A percentile compares a stretch with the other conserved stretches of the same genome.
Evolutionary conservation across 2,888 invertebrate species (phyloP).

Genomic region (Esperia sulphurella): DNA sequence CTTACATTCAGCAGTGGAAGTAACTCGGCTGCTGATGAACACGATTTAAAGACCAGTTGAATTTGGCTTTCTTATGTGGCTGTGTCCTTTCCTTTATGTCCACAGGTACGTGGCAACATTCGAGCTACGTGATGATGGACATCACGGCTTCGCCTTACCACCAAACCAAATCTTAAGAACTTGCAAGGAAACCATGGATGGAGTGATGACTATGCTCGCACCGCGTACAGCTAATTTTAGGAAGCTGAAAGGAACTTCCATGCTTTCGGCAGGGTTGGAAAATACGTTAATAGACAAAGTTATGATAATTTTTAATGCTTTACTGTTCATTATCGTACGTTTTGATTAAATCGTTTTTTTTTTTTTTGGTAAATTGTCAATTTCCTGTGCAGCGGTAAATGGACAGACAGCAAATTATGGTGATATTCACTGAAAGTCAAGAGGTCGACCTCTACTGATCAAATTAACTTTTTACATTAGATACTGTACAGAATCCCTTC

Average conservation of each 20-base stretch:
- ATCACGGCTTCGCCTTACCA: conserved; percentile 83
- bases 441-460: too few relatives aligned
- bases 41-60: neutral
- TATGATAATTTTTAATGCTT: conserved; percentile 31
- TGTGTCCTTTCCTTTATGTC: neutral
- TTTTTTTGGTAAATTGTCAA: neutral
- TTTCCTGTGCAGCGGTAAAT: too few relatives aligned
- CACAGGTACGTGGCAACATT: conserved; percentile 80
- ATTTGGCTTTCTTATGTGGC: neutral
- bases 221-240: conserved; percentile 3
- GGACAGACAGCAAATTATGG: too few relatives aligned
- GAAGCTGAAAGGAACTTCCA: neutral
- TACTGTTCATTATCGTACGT: conserved; percentile 43
- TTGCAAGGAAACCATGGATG: conserved; percentile 80
- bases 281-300: conserved; percentile 22
- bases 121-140: conserved; percentile 82
- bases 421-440: too few relatives aligned
- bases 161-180: conserved; percentile 81
- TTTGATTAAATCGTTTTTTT: conserved; percentile 24
- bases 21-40: too few relatives aligned
- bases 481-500: too few relatives aligned
- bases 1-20: too few relatives aligned
- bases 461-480: too few relatives aligned
- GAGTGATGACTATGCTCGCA: conserved; percentile 42
- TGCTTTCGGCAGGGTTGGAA: conserved; percentile 6